Percentiles rank a stretch among this genome's conserved stretches.
Conservation (phyloP, 2,888 invertebrate genomes). For the Minunthozetes semirufus region DNA sequence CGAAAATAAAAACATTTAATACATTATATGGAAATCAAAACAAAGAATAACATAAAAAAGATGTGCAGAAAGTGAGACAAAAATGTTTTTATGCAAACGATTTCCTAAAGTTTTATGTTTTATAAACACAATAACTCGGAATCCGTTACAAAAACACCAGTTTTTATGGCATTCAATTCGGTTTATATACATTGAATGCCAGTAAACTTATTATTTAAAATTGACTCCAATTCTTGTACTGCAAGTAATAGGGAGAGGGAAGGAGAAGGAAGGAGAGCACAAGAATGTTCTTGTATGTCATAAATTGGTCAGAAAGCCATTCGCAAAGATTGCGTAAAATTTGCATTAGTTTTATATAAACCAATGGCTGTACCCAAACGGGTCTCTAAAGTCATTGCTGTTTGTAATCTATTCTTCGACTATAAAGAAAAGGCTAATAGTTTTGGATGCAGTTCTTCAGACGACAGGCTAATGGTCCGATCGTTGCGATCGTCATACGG, state of each 20-base stretch:
- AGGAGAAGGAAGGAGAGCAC: not conserved
- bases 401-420: not conserved
- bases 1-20: not conserved
- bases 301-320: not conserved
- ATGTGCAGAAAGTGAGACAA: not conserved
- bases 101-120: not conserved
- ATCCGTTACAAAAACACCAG: not conserved
- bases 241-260: not conserved
- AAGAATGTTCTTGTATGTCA: not conserved
- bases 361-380: not conserved
- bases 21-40: not conserved
- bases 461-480: not conserved
- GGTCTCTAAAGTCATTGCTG: constrained; percentile 15
- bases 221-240: not conserved
- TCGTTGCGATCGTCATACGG: not conserved
- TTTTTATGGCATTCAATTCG: not conserved
- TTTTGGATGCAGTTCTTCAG: not conserved
- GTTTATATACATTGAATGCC: not conserved
- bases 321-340: not conserved
- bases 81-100: not conserved
- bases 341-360: not conserved
- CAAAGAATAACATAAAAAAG: not conserved
- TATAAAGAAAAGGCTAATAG: constrained; percentile 9
- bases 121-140: not conserved
- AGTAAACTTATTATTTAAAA: not conserved